Evolutionary conservation across 2,113 vertebrate genomes (phyloP).

Genomic region (Cnemophilus loriae): DNA sequence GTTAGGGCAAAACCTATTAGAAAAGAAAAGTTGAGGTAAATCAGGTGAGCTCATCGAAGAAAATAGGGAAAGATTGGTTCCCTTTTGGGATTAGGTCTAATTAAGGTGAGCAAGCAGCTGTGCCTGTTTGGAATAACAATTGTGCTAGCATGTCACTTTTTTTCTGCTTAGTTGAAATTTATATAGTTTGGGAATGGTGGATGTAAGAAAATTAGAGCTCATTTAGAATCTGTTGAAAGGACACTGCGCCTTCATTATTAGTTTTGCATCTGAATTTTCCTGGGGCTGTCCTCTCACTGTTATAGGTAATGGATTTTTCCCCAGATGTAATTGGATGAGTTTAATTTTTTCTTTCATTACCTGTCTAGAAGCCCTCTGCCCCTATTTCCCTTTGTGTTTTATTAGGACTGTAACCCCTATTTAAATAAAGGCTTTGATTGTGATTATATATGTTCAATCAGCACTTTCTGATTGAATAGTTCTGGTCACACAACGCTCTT

Average conservation of each 20-base stretch:
- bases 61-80: constrained; percentile 79
- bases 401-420: constrained; percentile 86
- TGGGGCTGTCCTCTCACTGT: constrained; percentile 81
- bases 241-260: constrained; percentile 84
- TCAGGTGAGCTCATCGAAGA: constrained; percentile 78
- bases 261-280: constrained; percentile 88
- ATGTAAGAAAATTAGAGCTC: constrained; percentile 86
- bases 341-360: constrained; percentile 89
- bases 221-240: constrained; percentile 87
- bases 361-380: constrained; percentile 81
- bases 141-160: constrained; percentile 84
- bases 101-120: constrained; percentile 85
- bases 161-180: constrained; percentile 88
- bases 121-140: constrained; percentile 86
- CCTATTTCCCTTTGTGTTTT: constrained; percentile 84
- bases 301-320: constrained; percentile 86
- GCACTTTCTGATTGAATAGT: constrained; percentile 81
- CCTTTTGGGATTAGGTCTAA: constrained; percentile 84
- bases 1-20: constrained; percentile 81
- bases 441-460: constrained; percentile 82
- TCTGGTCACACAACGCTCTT: constrained; percentile 67
- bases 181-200: constrained; percentile 85
- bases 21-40: constrained; percentile 81
- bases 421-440: constrained; percentile 86
- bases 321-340: constrained; percentile 87